Evolutionary conservation across 2,797 vertebrate species (phyloP), one percentile per base, ranked within the genome.

Genomic region (Myotis findleyi): DNA sequence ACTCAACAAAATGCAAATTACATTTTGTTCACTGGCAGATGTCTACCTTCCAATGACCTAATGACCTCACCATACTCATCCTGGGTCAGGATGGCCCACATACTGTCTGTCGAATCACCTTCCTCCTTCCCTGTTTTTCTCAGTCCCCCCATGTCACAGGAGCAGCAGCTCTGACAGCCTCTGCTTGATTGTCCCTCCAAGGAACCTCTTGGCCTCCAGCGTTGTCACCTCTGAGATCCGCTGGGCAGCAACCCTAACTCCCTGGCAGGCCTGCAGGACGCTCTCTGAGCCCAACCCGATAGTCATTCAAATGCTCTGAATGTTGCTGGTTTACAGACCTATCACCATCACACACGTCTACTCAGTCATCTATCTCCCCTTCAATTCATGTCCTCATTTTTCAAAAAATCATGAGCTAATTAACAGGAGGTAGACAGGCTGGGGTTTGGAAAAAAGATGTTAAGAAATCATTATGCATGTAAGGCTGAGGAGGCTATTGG

Each of bases 311-410:
- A 36, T 12, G 3, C 33, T 73, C 21, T 12, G 16, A 44, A 62
- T 23, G 7, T 59, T 11, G 33, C 25, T 82, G 75, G 18, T 7
- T 5, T 51, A 5, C 7, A n/a, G 16, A 73, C 12, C 51, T 25
- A 0, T 33, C 36, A 2, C 11, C 41, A 51, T 10, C 27, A 51
- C 23, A 38, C 11, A 21, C 7, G 13, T 57, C 6, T 44, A 12
- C 25, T 17, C 10, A 1, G 3, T 0, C 1, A 38, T 51, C 41
- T 62, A 44, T 51, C 30, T 62, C 17, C 25, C 12, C 10, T n/a
- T 38, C 47, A 49, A n/a, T 59, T 33, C 30, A 75, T 2, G 13
- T 57, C 6, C 27, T 53, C n/a, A 7, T 30, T 91, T 88, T 59
- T 81, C 47, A 57, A 25, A 30, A 10, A 33, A 85, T 57, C 16